phyloP scores from a whole-genome alignment of 2,113 vertebrate species.

The Dolichotis patagonum region DNA sequence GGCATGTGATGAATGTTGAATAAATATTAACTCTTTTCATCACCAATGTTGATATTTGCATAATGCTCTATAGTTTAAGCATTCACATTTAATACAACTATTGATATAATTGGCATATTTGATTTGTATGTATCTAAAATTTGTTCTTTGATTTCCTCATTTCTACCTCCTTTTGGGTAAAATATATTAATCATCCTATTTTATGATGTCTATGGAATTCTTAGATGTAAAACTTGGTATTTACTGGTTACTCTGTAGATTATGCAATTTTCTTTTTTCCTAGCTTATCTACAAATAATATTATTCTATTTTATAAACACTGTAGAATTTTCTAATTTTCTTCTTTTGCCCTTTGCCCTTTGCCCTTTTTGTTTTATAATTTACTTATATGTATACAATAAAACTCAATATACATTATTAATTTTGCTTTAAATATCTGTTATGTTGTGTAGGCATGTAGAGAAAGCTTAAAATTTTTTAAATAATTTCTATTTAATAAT shows the following conservation, averaged over 20 bases:
- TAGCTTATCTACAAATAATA: not conserved
- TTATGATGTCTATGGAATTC: constrained; percentile 34
- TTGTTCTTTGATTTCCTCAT: not conserved
- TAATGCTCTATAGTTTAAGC: not conserved
- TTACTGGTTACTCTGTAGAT: not conserved
- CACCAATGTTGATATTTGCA: not conserved
- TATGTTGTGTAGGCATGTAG: not conserved
- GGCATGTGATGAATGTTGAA: not conserved
- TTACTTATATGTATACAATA: not conserved
- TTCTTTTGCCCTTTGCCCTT: not conserved
- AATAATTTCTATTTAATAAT: not conserved
- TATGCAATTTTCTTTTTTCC: not conserved
- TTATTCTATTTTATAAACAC: not conserved
- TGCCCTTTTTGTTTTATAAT: not conserved
- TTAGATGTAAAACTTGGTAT: not conserved
- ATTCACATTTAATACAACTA: constrained; percentile 27
- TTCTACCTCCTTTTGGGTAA: not conserved
- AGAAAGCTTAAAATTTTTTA: not conserved
- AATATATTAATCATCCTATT: not conserved
- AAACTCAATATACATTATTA: not conserved
- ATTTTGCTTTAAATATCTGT: not conserved
- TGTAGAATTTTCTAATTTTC: not conserved
- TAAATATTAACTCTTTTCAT: constrained; percentile 37
- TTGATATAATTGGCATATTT: not conserved
- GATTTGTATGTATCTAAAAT: not conserved